Percentiles rank a stretch among this genome's conserved stretches.
phyloP scores from a whole-genome alignment of 2,888 invertebrate genomes.

The Apamea epomidion region DNA sequence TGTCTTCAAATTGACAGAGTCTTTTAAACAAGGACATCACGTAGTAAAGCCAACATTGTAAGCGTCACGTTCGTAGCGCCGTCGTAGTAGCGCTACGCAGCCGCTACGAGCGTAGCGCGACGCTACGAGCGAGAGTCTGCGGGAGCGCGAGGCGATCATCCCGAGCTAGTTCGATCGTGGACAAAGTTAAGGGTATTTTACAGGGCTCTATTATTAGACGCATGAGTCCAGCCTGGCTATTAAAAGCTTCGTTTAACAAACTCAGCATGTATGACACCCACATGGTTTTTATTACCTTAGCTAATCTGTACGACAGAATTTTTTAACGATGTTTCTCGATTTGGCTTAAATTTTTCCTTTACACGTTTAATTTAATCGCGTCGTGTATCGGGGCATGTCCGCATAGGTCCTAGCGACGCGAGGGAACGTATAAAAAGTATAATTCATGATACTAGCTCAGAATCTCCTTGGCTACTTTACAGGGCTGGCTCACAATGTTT shows the following conservation, averaged over 20 bases:
- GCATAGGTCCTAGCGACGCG: too few species aligned
- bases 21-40: neutral
- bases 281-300: neutral
- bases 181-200: conserved; percentile 46
- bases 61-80: neutral
- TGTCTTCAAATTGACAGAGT: neutral
- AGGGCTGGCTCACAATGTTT: neutral
- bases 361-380: neutral
- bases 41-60: neutral
- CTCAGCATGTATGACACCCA: conserved; percentile 10
- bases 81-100: conserved; percentile 47
- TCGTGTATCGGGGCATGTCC: neutral
- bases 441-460: neutral
- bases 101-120: conserved; percentile 51
- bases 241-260: conserved; percentile 8
- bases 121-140: conserved; percentile 49
- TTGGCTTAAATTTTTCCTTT: neutral
- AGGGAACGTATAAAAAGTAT: neutral
- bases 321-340: neutral
- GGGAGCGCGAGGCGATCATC: neutral
- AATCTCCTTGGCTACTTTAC: neutral
- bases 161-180: conserved; percentile 29
- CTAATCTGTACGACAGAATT: neutral
- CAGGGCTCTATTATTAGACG: conserved; percentile 31
- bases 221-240: neutral